A percentile compares a stretch with the other conserved stretches of the same genome.
Conservation (phyloP, 2,888 invertebrate species). For the Cotesia congregata region DNA sequence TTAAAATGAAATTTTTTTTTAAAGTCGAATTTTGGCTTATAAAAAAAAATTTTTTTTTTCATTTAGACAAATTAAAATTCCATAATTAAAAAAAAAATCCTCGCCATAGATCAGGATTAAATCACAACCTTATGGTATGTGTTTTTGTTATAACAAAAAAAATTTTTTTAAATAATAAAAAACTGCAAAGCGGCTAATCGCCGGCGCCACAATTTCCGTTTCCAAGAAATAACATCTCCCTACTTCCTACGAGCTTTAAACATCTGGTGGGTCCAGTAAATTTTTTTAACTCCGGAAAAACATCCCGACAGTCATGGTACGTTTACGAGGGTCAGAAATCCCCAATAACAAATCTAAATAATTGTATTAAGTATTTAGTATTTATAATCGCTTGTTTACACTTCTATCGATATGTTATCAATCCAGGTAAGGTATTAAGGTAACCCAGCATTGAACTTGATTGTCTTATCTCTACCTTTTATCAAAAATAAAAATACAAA, state of each 20-base stretch:
- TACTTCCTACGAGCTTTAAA: slow-evolving; percentile 37
- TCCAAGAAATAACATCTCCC: slow-evolving; percentile 30
- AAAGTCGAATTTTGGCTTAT: no score
- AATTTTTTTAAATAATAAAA: background rate
- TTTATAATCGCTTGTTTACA: slow-evolving; percentile 3
- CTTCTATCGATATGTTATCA: background rate
- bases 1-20: no score
- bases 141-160: background rate
- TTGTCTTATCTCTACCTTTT: background rate
- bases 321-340: slow-evolving; percentile 23
- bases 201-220: slow-evolving; percentile 38
- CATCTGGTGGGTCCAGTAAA: slow-evolving; percentile 30
- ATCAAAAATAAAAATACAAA: background rate
- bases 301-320: slow-evolving; percentile 27
- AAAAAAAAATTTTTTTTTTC: background rate
- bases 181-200: slow-evolving; percentile 34
- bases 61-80: background rate
- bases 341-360: background rate
- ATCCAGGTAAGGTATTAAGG: background rate
- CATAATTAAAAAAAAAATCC: background rate
- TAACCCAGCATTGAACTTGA: background rate
- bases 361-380: background rate
- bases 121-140: background rate
- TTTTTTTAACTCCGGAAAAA: slow-evolving; percentile 26
- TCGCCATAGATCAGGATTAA: background rate